Conservation (phyloP, 1,140 invertebrate genomes). For the Lasioglossum baleicum region DNA sequence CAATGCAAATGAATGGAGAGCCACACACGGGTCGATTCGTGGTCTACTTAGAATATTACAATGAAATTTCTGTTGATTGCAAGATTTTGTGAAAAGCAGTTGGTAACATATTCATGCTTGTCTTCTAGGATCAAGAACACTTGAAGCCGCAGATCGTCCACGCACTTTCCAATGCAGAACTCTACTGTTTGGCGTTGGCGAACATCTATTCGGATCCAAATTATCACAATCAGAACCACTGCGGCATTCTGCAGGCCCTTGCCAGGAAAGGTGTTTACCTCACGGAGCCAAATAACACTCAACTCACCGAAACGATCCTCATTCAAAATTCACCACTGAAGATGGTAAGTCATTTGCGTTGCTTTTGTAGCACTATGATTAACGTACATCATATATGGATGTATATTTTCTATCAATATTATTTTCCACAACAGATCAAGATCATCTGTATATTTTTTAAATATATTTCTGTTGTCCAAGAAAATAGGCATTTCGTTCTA, state of each 20-base stretch:
- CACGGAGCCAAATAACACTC: conserved; percentile 89
- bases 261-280: conserved; percentile 95
- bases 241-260: conserved; percentile 95
- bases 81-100: too few species aligned
- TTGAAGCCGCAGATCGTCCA: conserved; percentile 96
- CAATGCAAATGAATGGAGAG: too few species aligned
- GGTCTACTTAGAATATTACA: too few species aligned
- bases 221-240: conserved; percentile 96
- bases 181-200: conserved; percentile 96
- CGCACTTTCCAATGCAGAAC: conserved; percentile 94
- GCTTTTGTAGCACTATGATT: too few species aligned
- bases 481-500: too few species aligned
- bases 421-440: too few species aligned
- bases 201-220: conserved; percentile 98
- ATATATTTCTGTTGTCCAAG: too few species aligned
- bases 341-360: conserved; percentile 84
- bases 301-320: conserved; percentile 96
- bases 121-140: conserved; percentile 91
- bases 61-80: too few species aligned
- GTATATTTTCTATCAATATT: too few species aligned
- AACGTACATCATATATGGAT: too few species aligned
- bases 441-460: too few species aligned
- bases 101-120: conserved; percentile 10
- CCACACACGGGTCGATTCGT: too few species aligned
- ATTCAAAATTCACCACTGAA: conserved; percentile 97